phyloP scores from a whole-genome alignment of 2,888 invertebrate species.

The Diploptera punctata region DNA sequence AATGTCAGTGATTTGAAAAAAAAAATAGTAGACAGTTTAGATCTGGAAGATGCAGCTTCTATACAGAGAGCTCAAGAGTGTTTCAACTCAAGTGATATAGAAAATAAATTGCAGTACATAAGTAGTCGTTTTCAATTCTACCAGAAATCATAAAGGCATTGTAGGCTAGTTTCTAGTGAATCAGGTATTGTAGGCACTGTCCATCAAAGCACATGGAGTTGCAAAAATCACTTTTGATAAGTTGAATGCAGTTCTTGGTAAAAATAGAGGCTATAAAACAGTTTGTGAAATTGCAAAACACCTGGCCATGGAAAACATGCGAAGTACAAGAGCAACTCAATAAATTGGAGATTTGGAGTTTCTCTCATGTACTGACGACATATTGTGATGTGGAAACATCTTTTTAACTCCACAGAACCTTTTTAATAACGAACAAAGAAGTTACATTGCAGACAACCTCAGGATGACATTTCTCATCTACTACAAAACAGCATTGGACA shows the following conservation, averaged over 20 bases:
- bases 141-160: conserved; percentile 5
- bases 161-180: neutral
- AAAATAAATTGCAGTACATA: too few species aligned
- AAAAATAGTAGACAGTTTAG: neutral
- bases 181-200: neutral
- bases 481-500: neutral
- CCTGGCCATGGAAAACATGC: neutral
- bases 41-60: neutral
- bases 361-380: neutral
- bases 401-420: neutral
- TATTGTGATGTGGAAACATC: too few species aligned
- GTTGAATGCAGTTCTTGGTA: too few species aligned
- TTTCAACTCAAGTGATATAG: too few species aligned
- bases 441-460: neutral
- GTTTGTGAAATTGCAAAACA: neutral
- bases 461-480: neutral
- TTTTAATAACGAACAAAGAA: too few species aligned
- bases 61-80: neutral
- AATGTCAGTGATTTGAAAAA: neutral
- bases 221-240: too few species aligned
- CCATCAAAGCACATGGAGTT: too few species aligned
- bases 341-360: neutral
- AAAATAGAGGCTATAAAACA: neutral
- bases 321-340: too few species aligned
- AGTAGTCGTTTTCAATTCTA: neutral